phyloP scores from a whole-genome alignment of 2,888 invertebrate species.

The Crossocerus cetratus region DNA sequence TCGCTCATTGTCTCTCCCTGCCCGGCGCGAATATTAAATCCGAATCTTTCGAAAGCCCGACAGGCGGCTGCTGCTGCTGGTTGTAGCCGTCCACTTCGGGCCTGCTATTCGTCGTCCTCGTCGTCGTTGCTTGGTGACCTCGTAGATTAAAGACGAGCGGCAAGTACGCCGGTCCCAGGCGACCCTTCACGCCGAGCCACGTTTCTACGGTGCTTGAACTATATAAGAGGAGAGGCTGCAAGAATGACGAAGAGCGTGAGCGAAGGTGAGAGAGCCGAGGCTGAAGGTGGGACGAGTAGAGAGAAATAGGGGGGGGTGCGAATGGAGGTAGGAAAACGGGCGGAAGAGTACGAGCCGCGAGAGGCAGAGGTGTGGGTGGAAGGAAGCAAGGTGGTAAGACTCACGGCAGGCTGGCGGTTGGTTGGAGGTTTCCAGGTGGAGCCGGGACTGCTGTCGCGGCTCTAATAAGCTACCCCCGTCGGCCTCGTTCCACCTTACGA shows the following conservation, averaged over 20 bases:
- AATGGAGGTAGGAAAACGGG: conserved; percentile 23
- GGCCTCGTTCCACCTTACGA: conserved; percentile 65
- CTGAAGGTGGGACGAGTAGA: conserved; percentile 13
- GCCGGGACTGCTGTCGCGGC: conserved; percentile 64
- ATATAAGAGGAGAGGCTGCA: conserved; percentile 27
- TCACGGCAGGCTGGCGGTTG: conserved; percentile 67
- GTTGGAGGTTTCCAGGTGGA: conserved; percentile 69
- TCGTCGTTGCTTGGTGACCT: conserved; percentile 52
- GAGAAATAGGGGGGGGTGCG: conserved; percentile 21
- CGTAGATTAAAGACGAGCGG: conserved; percentile 60
- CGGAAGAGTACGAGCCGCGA: conserved; percentile 14
- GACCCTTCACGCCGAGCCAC: conserved; percentile 56
- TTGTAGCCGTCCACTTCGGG: conserved; percentile 35
- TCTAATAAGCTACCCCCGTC: conserved; percentile 70
- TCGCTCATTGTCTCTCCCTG: neutral
- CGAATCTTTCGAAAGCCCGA: conserved; percentile 28
- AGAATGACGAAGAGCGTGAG: neutral
- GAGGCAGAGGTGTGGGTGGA: conserved; percentile 47
- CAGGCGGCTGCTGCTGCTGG: neutral
- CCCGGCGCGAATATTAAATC: conserved; percentile 33
- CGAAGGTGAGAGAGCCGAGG: conserved; percentile 11
- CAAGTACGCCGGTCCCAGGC: conserved; percentile 56
- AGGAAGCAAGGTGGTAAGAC: conserved; percentile 67
- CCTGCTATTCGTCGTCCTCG: conserved; percentile 28
- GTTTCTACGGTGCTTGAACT: conserved; percentile 55